A percentile compares a stretch with the other conserved stretches of the same genome.
phyloP scores from a whole-genome alignment of 1,140 invertebrate genomes.

The Cotesia chilonis region DNA sequence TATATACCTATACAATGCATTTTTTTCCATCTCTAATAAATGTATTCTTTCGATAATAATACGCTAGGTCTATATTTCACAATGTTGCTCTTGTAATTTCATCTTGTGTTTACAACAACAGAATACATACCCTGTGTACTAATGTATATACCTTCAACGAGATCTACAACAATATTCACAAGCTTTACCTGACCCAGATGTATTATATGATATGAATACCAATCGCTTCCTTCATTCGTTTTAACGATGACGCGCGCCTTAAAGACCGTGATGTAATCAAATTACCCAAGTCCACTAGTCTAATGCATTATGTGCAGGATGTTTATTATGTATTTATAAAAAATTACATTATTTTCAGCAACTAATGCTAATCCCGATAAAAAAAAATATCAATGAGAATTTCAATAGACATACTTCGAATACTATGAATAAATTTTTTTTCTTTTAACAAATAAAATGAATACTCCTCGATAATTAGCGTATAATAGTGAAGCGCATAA shows the following conservation, averaged over 20 bases:
- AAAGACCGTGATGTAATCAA: slow-evolving; percentile 42
- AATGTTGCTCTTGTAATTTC: no score
- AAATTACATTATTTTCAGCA: slow-evolving; percentile 27
- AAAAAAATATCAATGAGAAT: background rate
- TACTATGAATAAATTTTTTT: no score
- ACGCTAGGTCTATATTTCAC: background rate
- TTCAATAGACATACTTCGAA: no score
- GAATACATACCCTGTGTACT: no score
- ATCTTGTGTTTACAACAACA: no score
- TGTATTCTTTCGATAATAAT: slow-evolving; percentile 4
- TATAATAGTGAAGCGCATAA: no score
- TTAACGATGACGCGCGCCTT: slow-evolving; percentile 41
- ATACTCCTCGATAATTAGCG: no score
- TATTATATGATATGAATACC: slow-evolving; percentile 47
- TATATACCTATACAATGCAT: background rate
- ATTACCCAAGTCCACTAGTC: slow-evolving; percentile 33
- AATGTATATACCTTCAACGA: background rate
- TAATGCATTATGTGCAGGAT: slow-evolving; percentile 36
- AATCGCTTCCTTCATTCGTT: slow-evolving; percentile 46
- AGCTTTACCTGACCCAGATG: slow-evolving; percentile 44
- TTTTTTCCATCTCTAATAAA: background rate
- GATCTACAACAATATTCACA: slow-evolving; percentile 18
- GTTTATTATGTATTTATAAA: slow-evolving; percentile 37
- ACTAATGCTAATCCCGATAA: background rate
- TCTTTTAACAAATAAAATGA: no score